Percentiles rank a stretch among this genome's conserved stretches.
phyloP scores from a whole-genome alignment of 92 coral and sea anemone genomes.

The Epizoanthus ramosus region DNA sequence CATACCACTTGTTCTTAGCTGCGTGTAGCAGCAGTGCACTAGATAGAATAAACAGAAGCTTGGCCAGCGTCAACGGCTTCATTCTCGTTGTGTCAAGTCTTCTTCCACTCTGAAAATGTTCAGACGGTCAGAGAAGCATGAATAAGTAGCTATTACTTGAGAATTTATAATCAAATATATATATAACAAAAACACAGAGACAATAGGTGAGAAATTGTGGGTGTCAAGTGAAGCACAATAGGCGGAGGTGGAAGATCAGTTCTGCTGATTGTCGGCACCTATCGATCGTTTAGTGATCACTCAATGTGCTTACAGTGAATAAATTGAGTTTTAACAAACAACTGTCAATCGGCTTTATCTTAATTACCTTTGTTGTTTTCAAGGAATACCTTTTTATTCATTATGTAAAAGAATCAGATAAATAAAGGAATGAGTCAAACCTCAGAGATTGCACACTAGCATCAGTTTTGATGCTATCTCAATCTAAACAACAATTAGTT shows the following conservation, averaged over 20 bases:
- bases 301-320: not conserved
- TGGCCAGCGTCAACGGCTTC: not conserved
- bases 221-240: conserved; percentile 28
- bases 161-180: conserved; percentile 44
- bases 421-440: too few species aligned
- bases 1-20: conserved; percentile 25
- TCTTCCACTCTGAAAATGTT: conserved; percentile 17
- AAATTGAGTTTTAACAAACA: not conserved
- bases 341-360: not conserved
- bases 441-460: too few species aligned
- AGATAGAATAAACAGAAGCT: not conserved
- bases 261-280: conserved; percentile 10
- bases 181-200: conserved; percentile 7
- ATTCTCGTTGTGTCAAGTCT: conserved; percentile 20
- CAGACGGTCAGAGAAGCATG: conserved; percentile 19
- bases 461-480: too few species aligned
- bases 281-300: too few species aligned
- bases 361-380: not conserved
- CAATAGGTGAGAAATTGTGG: conserved; percentile 38
- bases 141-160: conserved; percentile 42
- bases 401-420: not conserved
- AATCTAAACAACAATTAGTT: too few species aligned
- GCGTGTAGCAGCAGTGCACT: not conserved
- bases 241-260: conserved; percentile 19
- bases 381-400: not conserved